Percentiles rank a stretch among this genome's conserved stretches.
Conservation (phyloP, 2,888 invertebrate genomes). For the Miltochrista miniata region DNA sequence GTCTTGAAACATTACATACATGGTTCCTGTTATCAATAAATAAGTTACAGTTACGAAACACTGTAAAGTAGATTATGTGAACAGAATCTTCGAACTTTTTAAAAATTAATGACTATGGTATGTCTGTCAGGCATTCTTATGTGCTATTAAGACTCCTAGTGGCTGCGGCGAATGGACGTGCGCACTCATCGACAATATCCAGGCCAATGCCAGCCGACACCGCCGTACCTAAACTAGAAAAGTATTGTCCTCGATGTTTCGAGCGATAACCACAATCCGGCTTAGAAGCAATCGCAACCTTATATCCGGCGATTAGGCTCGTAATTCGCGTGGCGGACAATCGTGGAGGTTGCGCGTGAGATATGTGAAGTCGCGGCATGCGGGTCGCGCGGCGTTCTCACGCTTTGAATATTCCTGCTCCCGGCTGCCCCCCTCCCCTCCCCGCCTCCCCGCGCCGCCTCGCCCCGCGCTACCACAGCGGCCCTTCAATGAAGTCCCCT, state of each 20-base stretch:
- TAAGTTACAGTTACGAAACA: neutral
- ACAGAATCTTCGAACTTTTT: conserved; percentile 27
- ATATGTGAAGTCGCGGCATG: conserved; percentile 83
- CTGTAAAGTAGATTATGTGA: conserved; percentile 26
- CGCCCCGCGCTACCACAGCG: conserved; percentile 48
- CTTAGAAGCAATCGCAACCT: conserved; percentile 49
- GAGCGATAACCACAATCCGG: conserved; percentile 72
- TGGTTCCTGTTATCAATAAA: conserved; percentile 12
- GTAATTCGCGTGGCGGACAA: conserved; percentile 41
- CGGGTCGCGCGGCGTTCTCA: conserved; percentile 83
- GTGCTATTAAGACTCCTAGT: conserved; percentile 28
- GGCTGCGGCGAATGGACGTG: conserved; percentile 63
- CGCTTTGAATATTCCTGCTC: conserved; percentile 83
- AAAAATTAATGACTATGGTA: conserved; percentile 28
- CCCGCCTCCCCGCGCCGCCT: conserved; percentile 5
- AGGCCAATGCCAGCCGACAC: conserved; percentile 79
- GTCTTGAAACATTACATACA: conserved; percentile 12
- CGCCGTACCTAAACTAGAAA: conserved; percentile 81
- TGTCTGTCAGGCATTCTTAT: conserved; percentile 40
- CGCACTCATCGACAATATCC: conserved; percentile 76
- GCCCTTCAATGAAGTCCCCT: conserved; percentile 78
- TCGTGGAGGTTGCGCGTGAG: conserved; percentile 80
- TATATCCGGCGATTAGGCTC: conserved; percentile 52
- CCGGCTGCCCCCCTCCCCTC: conserved; percentile 54
- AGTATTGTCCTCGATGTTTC: conserved; percentile 82